These are phyloP conservation scores for Corbicula japonica DNA, from an alignment of 2,888 invertebrate species.

Conservation along the genomic window DNA sequence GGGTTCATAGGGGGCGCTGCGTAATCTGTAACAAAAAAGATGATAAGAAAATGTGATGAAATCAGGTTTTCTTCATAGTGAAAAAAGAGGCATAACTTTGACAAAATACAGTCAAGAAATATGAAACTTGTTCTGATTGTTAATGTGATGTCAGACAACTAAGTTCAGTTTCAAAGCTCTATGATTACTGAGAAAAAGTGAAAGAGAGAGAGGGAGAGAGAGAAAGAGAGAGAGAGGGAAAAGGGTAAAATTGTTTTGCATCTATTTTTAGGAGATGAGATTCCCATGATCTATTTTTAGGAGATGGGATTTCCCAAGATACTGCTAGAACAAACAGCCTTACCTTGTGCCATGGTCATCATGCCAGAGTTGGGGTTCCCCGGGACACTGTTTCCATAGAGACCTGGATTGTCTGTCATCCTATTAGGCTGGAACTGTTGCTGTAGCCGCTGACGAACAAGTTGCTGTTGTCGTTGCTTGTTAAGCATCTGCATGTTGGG, in stretches of 20 bases:
- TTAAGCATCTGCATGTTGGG: slow-evolving; percentile 67
- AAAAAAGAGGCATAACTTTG: no score
- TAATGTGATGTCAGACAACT: background rate
- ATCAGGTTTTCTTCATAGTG: background rate
- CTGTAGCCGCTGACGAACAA: slow-evolving; percentile 65
- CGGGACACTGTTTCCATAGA: slow-evolving; percentile 57
- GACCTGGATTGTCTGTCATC: slow-evolving; percentile 65
- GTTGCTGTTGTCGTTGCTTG: slow-evolving; percentile 69
- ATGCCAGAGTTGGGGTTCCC: slow-evolving; percentile 66
- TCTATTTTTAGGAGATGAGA: background rate
- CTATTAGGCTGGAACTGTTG: slow-evolving; percentile 70
- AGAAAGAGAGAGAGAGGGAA: no score
- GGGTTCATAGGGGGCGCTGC: slow-evolving; percentile 57
- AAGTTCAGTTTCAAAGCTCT: background rate
- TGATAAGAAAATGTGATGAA: background rate
- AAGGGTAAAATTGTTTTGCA: no score
- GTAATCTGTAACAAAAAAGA: background rate
- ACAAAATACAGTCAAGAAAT: background rate
- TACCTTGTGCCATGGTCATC: slow-evolving; percentile 73
- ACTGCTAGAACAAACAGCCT: background rate
- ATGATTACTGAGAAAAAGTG: background rate
- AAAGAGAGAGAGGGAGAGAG: background rate
- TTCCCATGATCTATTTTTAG: background rate
- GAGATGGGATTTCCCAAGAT: background rate
- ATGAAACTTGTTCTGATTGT: background rate